Percentiles rank a stretch among this genome's conserved stretches.
These are phyloP conservation scores for Nectonema munidae DNA, from an alignment of 2,888 invertebrate species.

Conservation along the genomic window DNA sequence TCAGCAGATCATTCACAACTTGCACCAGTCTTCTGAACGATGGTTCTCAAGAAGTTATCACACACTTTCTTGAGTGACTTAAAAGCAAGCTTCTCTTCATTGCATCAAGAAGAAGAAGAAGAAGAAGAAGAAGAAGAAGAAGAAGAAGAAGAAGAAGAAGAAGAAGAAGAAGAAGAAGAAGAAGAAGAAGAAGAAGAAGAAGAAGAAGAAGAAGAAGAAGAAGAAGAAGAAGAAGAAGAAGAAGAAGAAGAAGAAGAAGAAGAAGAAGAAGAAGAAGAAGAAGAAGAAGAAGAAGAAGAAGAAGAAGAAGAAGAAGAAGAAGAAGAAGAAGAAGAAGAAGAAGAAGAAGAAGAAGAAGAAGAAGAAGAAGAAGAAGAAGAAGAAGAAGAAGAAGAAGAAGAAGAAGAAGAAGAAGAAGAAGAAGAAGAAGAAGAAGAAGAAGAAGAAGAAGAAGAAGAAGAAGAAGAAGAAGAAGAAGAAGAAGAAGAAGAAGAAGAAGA, in stretches of 20 bases:
- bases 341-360: conserved; percentile 5
- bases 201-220: conserved; percentile 5
- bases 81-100: no score
- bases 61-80: no score
- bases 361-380: conserved; percentile 5
- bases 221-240: conserved; percentile 5
- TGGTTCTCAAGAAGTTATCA: no score
- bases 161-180: conserved; percentile 5
- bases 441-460: conserved; percentile 5
- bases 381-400: conserved; percentile 5
- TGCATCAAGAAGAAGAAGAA: conserved; percentile 5
- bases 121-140: conserved; percentile 5
- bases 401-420: conserved; percentile 5
- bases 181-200: conserved; percentile 5
- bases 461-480: conserved; percentile 5
- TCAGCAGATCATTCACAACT: no score
- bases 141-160: conserved; percentile 5
- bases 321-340: conserved; percentile 5
- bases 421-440: conserved; percentile 5
- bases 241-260: conserved; percentile 5
- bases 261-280: conserved; percentile 5
- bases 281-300: conserved; percentile 5
- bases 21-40: no score
- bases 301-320: conserved; percentile 5
- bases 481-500: conserved; percentile 5